Evolutionary conservation across 2,888 invertebrate genomes (phyloP), one percentile per base, ranked within the genome.

Genomic region (Oscheius sp.): DNA sequence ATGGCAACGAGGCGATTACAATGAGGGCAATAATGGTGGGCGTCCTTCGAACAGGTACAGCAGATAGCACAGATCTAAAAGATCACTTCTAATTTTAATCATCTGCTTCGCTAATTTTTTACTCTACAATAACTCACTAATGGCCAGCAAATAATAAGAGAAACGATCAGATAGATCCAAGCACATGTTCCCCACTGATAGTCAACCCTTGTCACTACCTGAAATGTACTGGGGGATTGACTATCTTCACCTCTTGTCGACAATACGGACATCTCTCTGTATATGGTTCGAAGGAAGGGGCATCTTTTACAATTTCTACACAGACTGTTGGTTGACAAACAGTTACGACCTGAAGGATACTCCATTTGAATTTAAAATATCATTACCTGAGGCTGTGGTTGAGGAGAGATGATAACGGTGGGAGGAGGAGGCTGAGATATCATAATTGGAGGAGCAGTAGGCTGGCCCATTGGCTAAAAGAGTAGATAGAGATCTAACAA

Each of bases 21-120:
- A 8, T 20, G 6, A 5, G 54, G 54, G 20, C 54, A 54, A 36
- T 17, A 33, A 20, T 54, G 54, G 33, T 54, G 33, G 17, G 54
- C 54, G 20, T 54, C 54, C 54, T 54, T 54, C 17, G 20, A 22
- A 17, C 54, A 54, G 4, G 32, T 36, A 33, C 54, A 54, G 54
- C 54, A 54, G 32, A 54, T 54, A 36, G 54, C 54, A 22, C 2
- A 54, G 20, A 54, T 54, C 54, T 54, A 32, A 32, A 51, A 49
- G 24, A 20, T 17, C 45, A n/a, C 17, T 17, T 17, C 8, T 9
- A 49, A 26, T 49, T 24, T 6, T 24, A 26, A 49, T 22, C 9
- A 20, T 24, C 20, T 24, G 26, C 8, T 17, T 45, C 20, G 6
- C 6, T 6, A 17, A 45, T 45, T 45, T 45, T 6, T 45, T 45